Conservation (phyloP, 2,113 vertebrate genomes). For the Collichthys lucidus region DNA sequence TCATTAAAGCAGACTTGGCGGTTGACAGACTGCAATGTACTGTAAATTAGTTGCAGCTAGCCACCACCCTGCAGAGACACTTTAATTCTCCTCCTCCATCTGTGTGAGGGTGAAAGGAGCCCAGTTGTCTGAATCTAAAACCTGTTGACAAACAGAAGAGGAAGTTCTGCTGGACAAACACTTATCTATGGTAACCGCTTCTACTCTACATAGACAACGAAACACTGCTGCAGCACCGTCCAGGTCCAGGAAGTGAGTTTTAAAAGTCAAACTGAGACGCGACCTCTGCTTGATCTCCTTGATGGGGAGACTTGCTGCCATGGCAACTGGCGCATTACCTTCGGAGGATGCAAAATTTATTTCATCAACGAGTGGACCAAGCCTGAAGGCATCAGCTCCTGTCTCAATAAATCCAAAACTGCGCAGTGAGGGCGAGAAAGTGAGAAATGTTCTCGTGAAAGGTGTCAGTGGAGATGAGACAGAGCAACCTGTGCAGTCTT, state of each 20-base stretch:
- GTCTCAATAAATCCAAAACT: conserved; percentile 35
- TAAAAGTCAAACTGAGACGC: conserved; percentile 23
- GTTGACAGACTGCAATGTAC: conserved; percentile 31
- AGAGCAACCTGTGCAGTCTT: not conserved
- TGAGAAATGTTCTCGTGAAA: not conserved
- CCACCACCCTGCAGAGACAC: conserved; percentile 48
- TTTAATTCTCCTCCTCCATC: conserved; percentile 44
- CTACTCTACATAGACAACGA: not conserved
- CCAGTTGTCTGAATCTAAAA: conserved; percentile 22
- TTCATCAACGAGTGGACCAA: not conserved
- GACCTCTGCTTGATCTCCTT: conserved; percentile 28
- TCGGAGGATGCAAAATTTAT: conserved; percentile 22
- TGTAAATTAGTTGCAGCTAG: conserved; percentile 64
- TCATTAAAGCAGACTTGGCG: conserved; percentile 64
- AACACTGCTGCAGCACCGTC: not conserved
- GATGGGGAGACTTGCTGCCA: conserved; percentile 28
- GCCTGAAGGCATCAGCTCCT: conserved; percentile 8
- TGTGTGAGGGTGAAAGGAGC: conserved; percentile 7
- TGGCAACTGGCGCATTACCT: conserved; percentile 19
- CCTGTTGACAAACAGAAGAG: conserved; percentile 19
- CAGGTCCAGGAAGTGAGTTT: conserved; percentile 22
- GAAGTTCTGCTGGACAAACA: not conserved
- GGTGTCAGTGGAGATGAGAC: not conserved
- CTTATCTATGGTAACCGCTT: not conserved
- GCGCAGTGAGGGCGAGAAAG: not conserved